Conservation (phyloP, 2,888 invertebrate species). For the Eucera pruinosa region DNA sequence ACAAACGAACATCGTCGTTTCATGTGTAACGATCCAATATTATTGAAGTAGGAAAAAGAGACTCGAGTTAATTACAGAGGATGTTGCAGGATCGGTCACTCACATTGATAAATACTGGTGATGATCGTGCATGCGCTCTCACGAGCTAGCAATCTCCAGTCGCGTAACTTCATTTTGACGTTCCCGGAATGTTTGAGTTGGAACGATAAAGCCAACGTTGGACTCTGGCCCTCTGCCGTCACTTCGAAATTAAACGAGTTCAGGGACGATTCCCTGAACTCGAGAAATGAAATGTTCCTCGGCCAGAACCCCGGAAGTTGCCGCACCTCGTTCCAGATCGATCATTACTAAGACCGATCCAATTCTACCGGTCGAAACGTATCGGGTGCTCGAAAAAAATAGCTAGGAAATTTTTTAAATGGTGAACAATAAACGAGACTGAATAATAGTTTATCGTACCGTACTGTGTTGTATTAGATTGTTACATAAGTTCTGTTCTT, state of each 20-base stretch:
- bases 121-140: background rate
- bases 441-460: background rate
- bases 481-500: too few relatives aligned
- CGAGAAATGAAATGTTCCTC: constrained; percentile 20
- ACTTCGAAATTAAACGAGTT: constrained; percentile 42
- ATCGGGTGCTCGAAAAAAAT: background rate
- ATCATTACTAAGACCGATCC: constrained; percentile 23
- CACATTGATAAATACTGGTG: background rate
- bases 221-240: constrained; percentile 1
- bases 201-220: constrained; percentile 23
- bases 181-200: constrained; percentile 3
- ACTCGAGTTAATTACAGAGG: background rate
- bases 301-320: background rate
- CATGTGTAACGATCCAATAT: too few relatives aligned
- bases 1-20: too few relatives aligned
- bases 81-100: background rate
- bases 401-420: background rate
- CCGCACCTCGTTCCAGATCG: constrained; percentile 14
- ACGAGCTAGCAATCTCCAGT: constrained; percentile 14
- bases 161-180: constrained; percentile 32
- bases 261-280: constrained; percentile 15
- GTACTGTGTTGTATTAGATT: too few relatives aligned
- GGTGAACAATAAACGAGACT: background rate
- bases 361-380: background rate
- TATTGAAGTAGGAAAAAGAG: background rate